These are phyloP conservation scores for Eledona agricola DNA, from an alignment of 2,888 invertebrate species.

Conservation along the genomic window DNA sequence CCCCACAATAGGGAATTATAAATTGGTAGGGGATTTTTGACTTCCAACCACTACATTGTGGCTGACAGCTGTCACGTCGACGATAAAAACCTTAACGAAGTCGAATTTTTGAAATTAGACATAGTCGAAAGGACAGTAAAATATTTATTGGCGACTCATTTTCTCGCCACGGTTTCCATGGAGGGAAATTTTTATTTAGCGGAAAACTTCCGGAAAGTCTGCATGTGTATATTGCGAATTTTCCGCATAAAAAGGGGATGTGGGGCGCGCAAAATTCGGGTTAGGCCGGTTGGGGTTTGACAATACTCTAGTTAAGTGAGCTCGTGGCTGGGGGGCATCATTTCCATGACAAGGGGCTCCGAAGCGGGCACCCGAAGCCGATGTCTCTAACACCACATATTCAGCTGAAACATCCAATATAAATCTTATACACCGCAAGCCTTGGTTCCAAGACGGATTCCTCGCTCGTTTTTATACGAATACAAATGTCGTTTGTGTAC, in stretches of 20 bases:
- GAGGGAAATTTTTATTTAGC: slow-evolving; percentile 13
- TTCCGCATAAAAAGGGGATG: slow-evolving; percentile 21
- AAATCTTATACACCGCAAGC: slow-evolving; percentile 23
- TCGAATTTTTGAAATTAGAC: slow-evolving; percentile 55
- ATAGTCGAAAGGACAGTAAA: slow-evolving; percentile 37
- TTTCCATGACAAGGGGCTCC: slow-evolving; percentile 67
- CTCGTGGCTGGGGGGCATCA: slow-evolving; percentile 65
- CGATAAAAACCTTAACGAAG: slow-evolving; percentile 60
- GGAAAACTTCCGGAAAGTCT: slow-evolving; percentile 5
- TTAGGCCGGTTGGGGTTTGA: slow-evolving; percentile 44
- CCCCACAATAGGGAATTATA: slow-evolving; percentile 59
- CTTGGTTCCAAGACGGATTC: slow-evolving; percentile 17
- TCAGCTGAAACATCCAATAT: slow-evolving; percentile 34
- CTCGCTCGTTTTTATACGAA: slow-evolving; percentile 25
- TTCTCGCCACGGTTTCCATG: slow-evolving; percentile 5
- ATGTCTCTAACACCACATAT: slow-evolving; percentile 33
- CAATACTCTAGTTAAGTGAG: slow-evolving; percentile 58
- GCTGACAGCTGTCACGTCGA: slow-evolving; percentile 62
- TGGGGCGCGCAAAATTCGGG: slow-evolving; percentile 29
- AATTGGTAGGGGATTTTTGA: slow-evolving; percentile 61
- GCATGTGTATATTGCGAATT: slow-evolving; percentile 30
- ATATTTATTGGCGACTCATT: slow-evolving; percentile 24
- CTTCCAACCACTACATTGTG: slow-evolving; percentile 63
- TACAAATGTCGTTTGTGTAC: slow-evolving; percentile 14
- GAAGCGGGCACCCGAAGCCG: slow-evolving; percentile 49